Evolutionary conservation across 2,888 invertebrate genomes (phyloP), one percentile per base, ranked within the genome.

Genomic region (Pyrgus malvae): DNA sequence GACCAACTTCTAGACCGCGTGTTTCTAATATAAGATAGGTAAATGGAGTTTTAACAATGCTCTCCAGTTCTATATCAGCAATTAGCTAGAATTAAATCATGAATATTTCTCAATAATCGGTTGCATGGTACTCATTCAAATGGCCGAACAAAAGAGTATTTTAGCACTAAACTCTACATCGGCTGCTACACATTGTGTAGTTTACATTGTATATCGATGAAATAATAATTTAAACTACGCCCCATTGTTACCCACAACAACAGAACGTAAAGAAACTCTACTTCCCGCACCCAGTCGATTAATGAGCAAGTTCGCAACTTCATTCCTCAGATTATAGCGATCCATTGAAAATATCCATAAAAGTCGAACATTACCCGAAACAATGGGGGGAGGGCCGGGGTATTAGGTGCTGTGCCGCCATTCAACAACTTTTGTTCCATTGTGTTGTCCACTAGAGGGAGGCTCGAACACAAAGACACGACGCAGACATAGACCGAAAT

Each of bases 261-360:
- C 63, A 63, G 45, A 46, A 51, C 64, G 29, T 40, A 38, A 38
- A 46, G 53, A 35, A 54, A 54, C 54, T 51, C 38, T 55, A 58
- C 50, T 54, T 40, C 37, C 37, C 40, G 48, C 49, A 46, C 33
- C 49, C 46, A 58, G 50, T 21, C 65, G 60, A 65, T 66, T 76
- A 77, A 78, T 77, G 76, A 69, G 71, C 72, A 69, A 76, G 78
- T 85, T 85, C 73, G 71, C 72, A 82, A 86, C 83, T 87, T 78
- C 78, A 80, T 83, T 82, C 81, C 72, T 74, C 76, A 83, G 87
- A 89, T 88, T 88, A 88, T 81, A 80, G 81, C 83, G 80, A 87
- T 85, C 86, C 83, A 88, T 89, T 88, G 88, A 87, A 89, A 90
- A 88, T 88, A 89, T 90, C 89, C 87, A 90, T 89, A 90, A 90